Conservation (phyloP, 2,797 vertebrate genomes). For the Pogonophryne albipinna region DNA sequence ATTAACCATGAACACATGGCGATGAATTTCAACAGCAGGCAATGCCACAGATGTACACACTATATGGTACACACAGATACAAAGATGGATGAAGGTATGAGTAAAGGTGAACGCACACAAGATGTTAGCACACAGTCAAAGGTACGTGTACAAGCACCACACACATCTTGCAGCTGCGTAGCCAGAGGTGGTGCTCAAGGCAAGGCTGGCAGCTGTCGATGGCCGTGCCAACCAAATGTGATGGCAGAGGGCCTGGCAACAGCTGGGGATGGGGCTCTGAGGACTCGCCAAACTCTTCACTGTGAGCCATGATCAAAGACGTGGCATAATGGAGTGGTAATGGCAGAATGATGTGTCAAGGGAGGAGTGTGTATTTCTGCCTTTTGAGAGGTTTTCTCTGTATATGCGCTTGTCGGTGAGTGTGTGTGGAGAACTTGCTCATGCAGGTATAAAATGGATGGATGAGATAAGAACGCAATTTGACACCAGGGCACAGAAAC, state of each 20-base stretch:
- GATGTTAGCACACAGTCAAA: slow-evolving; percentile 12
- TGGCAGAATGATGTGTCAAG: slow-evolving; percentile 52
- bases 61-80: slow-evolving; percentile 14
- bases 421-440: slow-evolving; percentile 38
- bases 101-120: slow-evolving; percentile 13
- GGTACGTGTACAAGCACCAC: slow-evolving; percentile 15
- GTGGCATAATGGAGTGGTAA: slow-evolving; percentile 66
- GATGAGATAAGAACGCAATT: slow-evolving; percentile 49
- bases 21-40: slow-evolving; percentile 55
- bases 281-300: slow-evolving; percentile 61
- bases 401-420: slow-evolving; percentile 35
- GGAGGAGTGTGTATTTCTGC: slow-evolving; percentile 42
- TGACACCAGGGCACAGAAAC: slow-evolving; percentile 32
- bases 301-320: slow-evolving; percentile 75
- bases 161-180: slow-evolving; percentile 52
- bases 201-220: slow-evolving; percentile 54
- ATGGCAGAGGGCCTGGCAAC: slow-evolving; percentile 66
- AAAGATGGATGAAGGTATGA: slow-evolving; percentile 26
- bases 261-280: slow-evolving; percentile 66
- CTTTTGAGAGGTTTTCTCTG: slow-evolving; percentile 16
- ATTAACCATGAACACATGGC: slow-evolving; percentile 50
- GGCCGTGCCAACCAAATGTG: slow-evolving; percentile 43
- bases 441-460: slow-evolving; percentile 46
- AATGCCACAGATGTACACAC: slow-evolving; percentile 34
- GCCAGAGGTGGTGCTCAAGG: slow-evolving; percentile 63